Percentiles rank a stretch among this genome's conserved stretches.
Evolutionary conservation across 2,113 vertebrate genomes (phyloP).

Genomic region (Plectropomus leopardus): DNA sequence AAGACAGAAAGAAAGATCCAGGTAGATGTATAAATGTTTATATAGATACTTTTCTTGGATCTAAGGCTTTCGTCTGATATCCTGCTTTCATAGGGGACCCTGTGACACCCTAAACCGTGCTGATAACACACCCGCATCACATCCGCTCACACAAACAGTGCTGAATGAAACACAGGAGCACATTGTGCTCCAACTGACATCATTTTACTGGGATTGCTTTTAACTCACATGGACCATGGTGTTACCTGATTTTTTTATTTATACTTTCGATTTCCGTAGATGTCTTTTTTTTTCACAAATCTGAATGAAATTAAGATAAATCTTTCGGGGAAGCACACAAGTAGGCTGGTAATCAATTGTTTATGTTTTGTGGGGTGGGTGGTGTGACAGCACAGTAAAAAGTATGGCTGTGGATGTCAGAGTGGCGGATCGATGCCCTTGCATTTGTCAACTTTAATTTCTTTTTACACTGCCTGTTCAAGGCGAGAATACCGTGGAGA

Average conservation of each 20-base stretch:
- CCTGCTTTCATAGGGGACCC: not conserved
- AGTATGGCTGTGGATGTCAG: not conserved
- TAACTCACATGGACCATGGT: not conserved
- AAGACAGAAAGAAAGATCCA: not conserved
- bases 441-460: too few relatives aligned
- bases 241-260: not conserved
- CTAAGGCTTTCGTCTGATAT: not conserved
- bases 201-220: not conserved
- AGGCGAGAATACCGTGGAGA: too few relatives aligned
- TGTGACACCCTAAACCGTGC: not conserved
- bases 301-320: too few relatives aligned
- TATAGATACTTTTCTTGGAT: slow-evolving; percentile 10
- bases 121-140: not conserved
- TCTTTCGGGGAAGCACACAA: too few relatives aligned
- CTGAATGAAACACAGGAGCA: not conserved
- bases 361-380: not conserved
- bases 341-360: not conserved
- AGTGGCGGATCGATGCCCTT: not conserved
- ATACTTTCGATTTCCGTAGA: too few relatives aligned
- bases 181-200: not conserved
- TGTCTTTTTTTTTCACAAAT: too few relatives aligned
- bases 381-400: not conserved
- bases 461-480: too few relatives aligned
- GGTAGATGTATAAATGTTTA: not conserved
- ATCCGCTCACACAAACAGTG: not conserved